Conservation (phyloP, 2,888 invertebrate species). For the Pyralis farinalis region DNA sequence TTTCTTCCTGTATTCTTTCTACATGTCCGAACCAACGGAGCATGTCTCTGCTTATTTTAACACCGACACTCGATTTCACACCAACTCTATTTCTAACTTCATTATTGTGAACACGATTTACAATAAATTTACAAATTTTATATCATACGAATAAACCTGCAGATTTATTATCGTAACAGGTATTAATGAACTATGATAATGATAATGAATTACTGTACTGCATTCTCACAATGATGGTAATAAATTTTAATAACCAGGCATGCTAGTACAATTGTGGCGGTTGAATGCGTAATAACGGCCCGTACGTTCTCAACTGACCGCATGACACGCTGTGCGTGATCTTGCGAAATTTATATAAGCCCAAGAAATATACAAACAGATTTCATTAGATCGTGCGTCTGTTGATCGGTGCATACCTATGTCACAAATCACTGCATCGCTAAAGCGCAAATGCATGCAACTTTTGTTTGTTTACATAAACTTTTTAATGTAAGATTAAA, state of each 20-base stretch:
- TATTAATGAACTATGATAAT: too few relatives aligned
- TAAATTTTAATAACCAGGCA: background rate
- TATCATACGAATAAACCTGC: too few relatives aligned
- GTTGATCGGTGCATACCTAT: constrained; percentile 22
- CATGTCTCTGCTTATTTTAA: too few relatives aligned
- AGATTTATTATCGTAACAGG: too few relatives aligned
- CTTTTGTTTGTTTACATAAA: background rate
- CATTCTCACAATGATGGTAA: background rate
- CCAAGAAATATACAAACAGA: constrained; percentile 18
- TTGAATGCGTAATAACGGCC: background rate
- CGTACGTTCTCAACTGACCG: constrained; percentile 1
- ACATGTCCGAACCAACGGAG: too few relatives aligned
- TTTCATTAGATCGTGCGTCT: constrained; percentile 27
- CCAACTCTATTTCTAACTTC: too few relatives aligned
- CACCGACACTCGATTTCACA: too few relatives aligned
- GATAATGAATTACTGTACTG: too few relatives aligned
- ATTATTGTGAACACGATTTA: too few relatives aligned
- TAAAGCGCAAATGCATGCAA: constrained; percentile 3
- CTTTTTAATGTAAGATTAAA: background rate
- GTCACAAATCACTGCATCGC: constrained; percentile 6
- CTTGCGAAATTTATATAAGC: constrained; percentile 34
- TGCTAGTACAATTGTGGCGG: background rate
- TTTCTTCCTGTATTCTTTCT: too few relatives aligned
- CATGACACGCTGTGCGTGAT: constrained; percentile 11
- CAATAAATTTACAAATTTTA: too few relatives aligned